Evolutionary conservation across 2,888 invertebrate genomes (phyloP).

Genomic region (Eristalis intricaria): DNA sequence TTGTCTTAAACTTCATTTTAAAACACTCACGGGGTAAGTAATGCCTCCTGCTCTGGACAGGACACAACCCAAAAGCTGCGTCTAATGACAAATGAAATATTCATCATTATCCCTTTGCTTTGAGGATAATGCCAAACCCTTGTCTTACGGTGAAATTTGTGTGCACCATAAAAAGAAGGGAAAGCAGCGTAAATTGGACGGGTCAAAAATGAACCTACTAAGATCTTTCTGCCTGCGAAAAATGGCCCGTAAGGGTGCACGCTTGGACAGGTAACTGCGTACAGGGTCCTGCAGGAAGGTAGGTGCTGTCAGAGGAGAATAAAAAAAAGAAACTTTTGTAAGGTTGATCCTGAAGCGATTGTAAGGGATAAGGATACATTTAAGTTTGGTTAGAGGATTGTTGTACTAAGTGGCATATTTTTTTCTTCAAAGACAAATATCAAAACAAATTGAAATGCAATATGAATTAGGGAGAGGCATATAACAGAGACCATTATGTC

Average conservation of each 20-base stretch:
- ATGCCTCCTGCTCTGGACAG: slow-evolving; percentile 45
- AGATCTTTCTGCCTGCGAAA: slow-evolving; percentile 24
- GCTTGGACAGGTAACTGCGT: background rate
- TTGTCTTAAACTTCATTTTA: slow-evolving; percentile 51
- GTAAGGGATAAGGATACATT: slow-evolving; percentile 25
- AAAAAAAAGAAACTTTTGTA: background rate
- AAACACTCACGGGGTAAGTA: slow-evolving; percentile 15
- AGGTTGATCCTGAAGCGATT: slow-evolving; percentile 7
- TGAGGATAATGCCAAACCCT: slow-evolving; percentile 68
- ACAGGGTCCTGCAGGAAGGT: background rate
- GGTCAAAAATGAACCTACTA: slow-evolving; percentile 40
- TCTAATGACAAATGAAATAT: slow-evolving; percentile 73
- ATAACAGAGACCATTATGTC: too few species aligned
- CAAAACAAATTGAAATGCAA: too few species aligned
- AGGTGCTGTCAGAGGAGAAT: background rate
- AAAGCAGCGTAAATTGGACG: background rate
- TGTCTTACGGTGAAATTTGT: slow-evolving; percentile 58
- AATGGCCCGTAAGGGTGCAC: slow-evolving; percentile 52
- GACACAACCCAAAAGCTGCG: slow-evolving; percentile 40
- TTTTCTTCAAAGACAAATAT: background rate
- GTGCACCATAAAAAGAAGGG: slow-evolving; percentile 22
- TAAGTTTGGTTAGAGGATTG: slow-evolving; percentile 29
- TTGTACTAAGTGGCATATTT: slow-evolving; percentile 3
- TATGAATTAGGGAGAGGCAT: too few species aligned
- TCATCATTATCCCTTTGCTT: slow-evolving; percentile 72